Evolutionary conservation across 2,113 vertebrate genomes (phyloP).

Genomic region (Willisornis vidua): DNA sequence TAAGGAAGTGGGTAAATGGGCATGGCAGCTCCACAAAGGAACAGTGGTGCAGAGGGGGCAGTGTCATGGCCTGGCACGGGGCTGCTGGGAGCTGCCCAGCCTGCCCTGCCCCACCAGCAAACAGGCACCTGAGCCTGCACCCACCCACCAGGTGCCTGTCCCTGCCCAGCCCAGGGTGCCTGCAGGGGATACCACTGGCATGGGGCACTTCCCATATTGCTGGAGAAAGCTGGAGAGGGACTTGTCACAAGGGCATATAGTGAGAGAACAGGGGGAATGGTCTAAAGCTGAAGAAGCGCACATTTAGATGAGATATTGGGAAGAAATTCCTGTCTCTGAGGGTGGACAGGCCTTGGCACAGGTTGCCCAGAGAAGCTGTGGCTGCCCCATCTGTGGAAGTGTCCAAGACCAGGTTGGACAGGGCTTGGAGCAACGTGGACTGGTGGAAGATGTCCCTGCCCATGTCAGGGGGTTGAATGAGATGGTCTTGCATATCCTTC

Average conservation of each 20-base stretch:
- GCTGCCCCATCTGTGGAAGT: background rate
- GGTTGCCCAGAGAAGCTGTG: background rate
- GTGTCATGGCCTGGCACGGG: background rate
- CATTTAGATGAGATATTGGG: background rate
- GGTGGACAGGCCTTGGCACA: background rate
- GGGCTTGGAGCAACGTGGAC: background rate
- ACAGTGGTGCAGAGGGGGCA: background rate
- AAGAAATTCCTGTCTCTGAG: accelerated
- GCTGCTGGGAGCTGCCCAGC: background rate
- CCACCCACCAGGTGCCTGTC: background rate
- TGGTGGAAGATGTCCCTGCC: background rate
- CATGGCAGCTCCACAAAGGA: background rate
- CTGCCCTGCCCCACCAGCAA: background rate
- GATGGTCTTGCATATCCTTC: no score
- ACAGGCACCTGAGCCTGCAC: background rate
- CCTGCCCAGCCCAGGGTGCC: background rate
- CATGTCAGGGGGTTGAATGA: background rate
- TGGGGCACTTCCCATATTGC: background rate
- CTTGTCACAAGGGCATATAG: background rate
- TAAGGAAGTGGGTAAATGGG: background rate
- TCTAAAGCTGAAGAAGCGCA: background rate
- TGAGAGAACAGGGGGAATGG: background rate
- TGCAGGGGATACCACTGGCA: accelerated
- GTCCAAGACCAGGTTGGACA: accelerated
- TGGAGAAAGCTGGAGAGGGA: background rate